Base-by-base conservation (phyloP, 1,140 invertebrate genomes). In the Lepidurus couesii region DNA sequence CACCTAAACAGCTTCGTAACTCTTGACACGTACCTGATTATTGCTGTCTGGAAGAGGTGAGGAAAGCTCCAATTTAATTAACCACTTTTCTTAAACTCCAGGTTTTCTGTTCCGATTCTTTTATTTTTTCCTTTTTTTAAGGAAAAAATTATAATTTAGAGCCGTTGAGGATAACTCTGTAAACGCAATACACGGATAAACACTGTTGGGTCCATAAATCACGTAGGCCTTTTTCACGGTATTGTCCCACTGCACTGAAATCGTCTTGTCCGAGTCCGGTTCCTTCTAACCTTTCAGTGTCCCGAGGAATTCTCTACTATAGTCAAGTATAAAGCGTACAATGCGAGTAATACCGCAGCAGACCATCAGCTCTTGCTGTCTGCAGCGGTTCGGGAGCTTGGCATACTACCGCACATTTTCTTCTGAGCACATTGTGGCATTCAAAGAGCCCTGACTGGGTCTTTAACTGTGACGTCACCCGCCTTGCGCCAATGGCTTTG, bases 291-390 rank as follows among this genome's bases (percentile, higher is more conserved):
- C 53, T 65, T 65, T 21, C 53, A n/a, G 53, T 65, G 21, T 65
- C 53, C 53, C 53, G 53, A 9, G 53, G 53, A 65, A 65, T 65
- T 65, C 53, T 65, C 53, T 65, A 65, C 53, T 65, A 65, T 65
- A 65, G 53, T 65, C 53, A 65, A 65, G 53, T 21, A 65, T 65
- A 65, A 65, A 65, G 53, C 53, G 16, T 21, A 65, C 53, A 65
- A 65, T 65, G 3, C 53, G 53, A 21, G 53, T 65, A 65, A 65
- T 65, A 65, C 53, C 53, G 53, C 53, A 65, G 53, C 53, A 65
- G 53, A 65, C 53, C 53, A 21, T 21, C 53, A 65, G 53, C 53
- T 65, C 53, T 65, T 13, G 53, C 53, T 65, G 53, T 65, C 53
- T 65, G 53, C 53, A 65, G 53, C 6, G 53, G 53, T 65, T 65